These are phyloP conservation scores for Steinernema khuongi DNA, from an alignment of 1,140 invertebrate genomes.

Conservation along the genomic window DNA sequence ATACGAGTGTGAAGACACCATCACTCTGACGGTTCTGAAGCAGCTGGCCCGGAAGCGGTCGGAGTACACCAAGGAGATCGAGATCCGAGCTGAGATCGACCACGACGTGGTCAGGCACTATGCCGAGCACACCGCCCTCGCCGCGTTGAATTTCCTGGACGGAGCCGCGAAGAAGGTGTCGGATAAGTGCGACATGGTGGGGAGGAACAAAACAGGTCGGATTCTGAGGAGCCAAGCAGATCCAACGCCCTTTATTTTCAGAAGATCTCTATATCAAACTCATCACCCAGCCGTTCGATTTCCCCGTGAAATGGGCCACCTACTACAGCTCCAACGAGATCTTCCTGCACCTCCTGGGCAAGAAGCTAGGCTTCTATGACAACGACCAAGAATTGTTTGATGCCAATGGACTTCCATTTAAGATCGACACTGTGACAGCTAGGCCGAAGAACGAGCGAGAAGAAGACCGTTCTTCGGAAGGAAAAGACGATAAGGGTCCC, in stretches of 20 bases:
- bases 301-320: not conserved
- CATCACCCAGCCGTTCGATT: not conserved
- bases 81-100: not conserved
- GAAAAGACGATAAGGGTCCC: not conserved
- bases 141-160: not conserved
- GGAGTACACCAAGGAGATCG: not conserved
- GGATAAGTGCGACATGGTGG: not conserved
- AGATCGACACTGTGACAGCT: not conserved
- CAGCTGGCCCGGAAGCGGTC: not conserved
- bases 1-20: not conserved
- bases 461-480: constrained; percentile 5
- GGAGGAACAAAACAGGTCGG: not conserved
- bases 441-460: not conserved
- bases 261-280: not conserved
- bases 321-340: not conserved
- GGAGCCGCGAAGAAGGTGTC: not conserved
- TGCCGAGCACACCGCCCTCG: not conserved
- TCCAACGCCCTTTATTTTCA: not conserved
- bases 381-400: not conserved
- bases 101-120: not conserved
- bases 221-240: not conserved
- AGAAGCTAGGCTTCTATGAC: not conserved
- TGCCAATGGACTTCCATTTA: not conserved
- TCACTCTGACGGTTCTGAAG: not conserved
- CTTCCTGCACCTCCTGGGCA: not conserved